phyloP scores from a whole-genome alignment of 2,888 invertebrate genomes.

The Eumacrocentrus americanus region DNA sequence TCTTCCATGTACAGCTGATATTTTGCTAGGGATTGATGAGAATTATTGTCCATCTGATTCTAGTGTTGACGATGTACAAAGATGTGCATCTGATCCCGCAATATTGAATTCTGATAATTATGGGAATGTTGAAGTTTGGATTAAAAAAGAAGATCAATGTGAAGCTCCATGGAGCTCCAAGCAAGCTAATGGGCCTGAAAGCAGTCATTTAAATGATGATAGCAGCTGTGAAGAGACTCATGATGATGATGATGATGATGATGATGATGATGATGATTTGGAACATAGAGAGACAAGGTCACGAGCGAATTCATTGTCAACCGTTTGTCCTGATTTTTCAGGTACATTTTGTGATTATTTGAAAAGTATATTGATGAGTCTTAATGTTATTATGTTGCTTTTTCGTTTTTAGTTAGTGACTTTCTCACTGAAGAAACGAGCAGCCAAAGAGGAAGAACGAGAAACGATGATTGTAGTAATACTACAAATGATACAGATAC shows the following conservation, averaged over 20 bases:
- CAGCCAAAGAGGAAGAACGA: neutral
- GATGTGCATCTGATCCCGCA: neutral
- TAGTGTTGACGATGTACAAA: neutral
- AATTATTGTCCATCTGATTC: neutral
- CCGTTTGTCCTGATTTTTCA: constrained; percentile 11
- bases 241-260: too few species aligned
- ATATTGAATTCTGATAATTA: neutral
- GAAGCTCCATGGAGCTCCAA: neutral
- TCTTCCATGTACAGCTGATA: neutral
- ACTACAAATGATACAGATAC: neutral
- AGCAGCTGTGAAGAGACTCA: too few species aligned
- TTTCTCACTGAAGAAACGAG: neutral
- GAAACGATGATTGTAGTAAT: neutral
- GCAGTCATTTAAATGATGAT: too few species aligned
- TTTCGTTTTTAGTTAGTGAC: neutral
- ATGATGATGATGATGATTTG: neutral
- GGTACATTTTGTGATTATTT: neutral
- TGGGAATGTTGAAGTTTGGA: constrained; percentile 7
- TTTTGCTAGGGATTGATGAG: neutral
- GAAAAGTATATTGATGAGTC: neutral
- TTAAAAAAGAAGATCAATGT: constrained; percentile 13
- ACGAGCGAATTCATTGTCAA: neutral
- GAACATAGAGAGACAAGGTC: neutral
- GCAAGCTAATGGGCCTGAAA: too few species aligned
- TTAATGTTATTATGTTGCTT: neutral